A percentile compares a stretch with the other conserved stretches of the same genome.
Evolutionary conservation across 1,140 invertebrate genomes (phyloP).

Genomic region (Ceratosolen solmsi): DNA sequence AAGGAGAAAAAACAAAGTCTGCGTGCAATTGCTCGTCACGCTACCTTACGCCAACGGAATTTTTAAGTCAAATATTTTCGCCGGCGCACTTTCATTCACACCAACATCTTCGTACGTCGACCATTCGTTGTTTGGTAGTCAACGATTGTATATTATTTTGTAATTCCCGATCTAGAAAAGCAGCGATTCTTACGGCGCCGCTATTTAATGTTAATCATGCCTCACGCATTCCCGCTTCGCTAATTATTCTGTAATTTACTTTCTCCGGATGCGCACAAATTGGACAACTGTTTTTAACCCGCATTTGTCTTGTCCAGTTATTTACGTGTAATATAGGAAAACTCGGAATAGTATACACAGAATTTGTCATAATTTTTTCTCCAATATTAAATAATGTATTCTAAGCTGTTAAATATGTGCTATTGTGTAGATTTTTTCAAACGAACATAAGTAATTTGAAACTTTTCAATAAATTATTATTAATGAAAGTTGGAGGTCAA

Average conservation of each 20-base stretch:
- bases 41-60: not conserved
- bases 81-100: not conserved
- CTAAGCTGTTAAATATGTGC: too few relatives aligned
- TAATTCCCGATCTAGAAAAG: not conserved
- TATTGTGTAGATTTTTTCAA: too few relatives aligned
- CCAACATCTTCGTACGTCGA: not conserved
- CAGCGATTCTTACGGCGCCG: not conserved
- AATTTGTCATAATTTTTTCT: too few relatives aligned
- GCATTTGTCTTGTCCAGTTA: not conserved
- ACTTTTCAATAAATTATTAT: too few relatives aligned
- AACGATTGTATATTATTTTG: not conserved
- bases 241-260: not conserved
- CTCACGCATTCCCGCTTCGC: not conserved
- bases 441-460: too few relatives aligned
- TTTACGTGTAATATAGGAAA: too few relatives aligned
- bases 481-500: too few relatives aligned
- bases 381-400: too few relatives aligned
- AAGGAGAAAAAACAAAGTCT: too few relatives aligned
- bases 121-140: not conserved
- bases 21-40: constrained; percentile 34
- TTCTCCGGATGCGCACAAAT: constrained; percentile 48
- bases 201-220: constrained; percentile 14
- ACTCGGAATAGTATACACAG: too few relatives aligned
- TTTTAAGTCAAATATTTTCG: constrained; percentile 5
- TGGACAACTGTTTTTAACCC: constrained; percentile 8